Evolutionary conservation across 2,888 invertebrate species (phyloP).

Genomic region (Eupithecia centaureata): DNA sequence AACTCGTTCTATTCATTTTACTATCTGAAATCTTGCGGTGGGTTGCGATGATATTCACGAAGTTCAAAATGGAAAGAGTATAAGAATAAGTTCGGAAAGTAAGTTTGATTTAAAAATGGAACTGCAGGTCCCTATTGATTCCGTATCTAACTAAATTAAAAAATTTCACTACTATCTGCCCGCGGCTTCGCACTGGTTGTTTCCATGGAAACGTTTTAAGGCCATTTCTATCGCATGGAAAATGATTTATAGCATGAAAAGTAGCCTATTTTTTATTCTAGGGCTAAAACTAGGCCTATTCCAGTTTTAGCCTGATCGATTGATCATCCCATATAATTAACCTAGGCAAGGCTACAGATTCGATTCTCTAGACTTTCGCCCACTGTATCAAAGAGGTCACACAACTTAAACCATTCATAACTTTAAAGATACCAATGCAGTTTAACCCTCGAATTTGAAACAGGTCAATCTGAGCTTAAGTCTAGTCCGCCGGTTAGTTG

Average conservation of each 20-base stretch:
- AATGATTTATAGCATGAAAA: too few relatives aligned
- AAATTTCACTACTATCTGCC: too few relatives aligned
- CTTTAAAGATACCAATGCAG: neutral
- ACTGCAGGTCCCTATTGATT: neutral
- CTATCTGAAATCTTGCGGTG: conserved; percentile 33
- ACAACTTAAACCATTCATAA: neutral
- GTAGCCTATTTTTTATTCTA: too few relatives aligned
- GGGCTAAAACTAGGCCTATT: too few relatives aligned
- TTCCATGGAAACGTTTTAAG: too few relatives aligned
- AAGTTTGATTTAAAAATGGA: neutral
- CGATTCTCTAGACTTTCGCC: neutral
- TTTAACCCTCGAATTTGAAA: neutral
- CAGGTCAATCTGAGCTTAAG: conserved; percentile 15
- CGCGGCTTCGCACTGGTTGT: too few relatives aligned
- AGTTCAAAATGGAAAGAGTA: conserved; percentile 27
- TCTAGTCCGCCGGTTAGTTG: conserved; percentile 24
- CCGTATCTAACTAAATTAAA: too few relatives aligned
- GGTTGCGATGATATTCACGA: conserved; percentile 40
- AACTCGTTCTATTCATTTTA: conserved; percentile 27
- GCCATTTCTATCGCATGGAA: too few relatives aligned
- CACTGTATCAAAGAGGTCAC: neutral
- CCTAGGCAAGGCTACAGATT: neutral
- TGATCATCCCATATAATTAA: too few relatives aligned
- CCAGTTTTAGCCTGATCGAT: too few relatives aligned
- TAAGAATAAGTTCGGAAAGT: neutral